phyloP scores from a whole-genome alignment of 2,888 invertebrate genomes.

The Ectemnius cavifrons region DNA sequence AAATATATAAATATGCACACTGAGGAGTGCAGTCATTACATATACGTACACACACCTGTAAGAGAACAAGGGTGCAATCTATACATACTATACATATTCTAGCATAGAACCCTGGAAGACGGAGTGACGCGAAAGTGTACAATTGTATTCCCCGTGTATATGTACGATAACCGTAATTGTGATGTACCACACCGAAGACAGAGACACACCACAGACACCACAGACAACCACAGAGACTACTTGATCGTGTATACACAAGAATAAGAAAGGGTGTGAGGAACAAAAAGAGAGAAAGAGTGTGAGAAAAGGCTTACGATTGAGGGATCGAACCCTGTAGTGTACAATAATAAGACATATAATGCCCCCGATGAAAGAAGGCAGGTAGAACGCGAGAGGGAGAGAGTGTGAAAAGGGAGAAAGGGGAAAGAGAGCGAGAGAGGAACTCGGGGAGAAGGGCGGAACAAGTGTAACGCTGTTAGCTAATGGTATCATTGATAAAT shows the following conservation, averaged over 20 bases:
- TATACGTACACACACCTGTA: neutral
- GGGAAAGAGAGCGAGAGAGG: too few relatives aligned
- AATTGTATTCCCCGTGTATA: neutral
- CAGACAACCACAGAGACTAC: slow-evolving; percentile 12
- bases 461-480: slow-evolving; percentile 64
- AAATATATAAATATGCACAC: slow-evolving; percentile 25
- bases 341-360: slow-evolving; percentile 37
- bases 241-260: too few relatives aligned
- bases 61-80: neutral
- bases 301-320: slow-evolving; percentile 17
- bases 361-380: slow-evolving; percentile 40
- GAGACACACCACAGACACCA: too few relatives aligned
- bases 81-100: slow-evolving; percentile 3
- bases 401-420: neutral
- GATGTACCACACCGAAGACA: too few relatives aligned
- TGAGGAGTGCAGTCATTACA: neutral
- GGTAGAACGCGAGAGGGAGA: slow-evolving; percentile 4
- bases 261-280: slow-evolving; percentile 23
- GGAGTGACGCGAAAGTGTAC: neutral
- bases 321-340: slow-evolving; percentile 6
- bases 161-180: neutral
- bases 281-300: slow-evolving; percentile 30
- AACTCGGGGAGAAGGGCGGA: slow-evolving; percentile 38
- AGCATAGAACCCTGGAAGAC: too few relatives aligned
- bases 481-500: slow-evolving; percentile 68